Evolutionary conservation across 2,797 vertebrate genomes (phyloP).

Genomic region (Momotus momota): DNA sequence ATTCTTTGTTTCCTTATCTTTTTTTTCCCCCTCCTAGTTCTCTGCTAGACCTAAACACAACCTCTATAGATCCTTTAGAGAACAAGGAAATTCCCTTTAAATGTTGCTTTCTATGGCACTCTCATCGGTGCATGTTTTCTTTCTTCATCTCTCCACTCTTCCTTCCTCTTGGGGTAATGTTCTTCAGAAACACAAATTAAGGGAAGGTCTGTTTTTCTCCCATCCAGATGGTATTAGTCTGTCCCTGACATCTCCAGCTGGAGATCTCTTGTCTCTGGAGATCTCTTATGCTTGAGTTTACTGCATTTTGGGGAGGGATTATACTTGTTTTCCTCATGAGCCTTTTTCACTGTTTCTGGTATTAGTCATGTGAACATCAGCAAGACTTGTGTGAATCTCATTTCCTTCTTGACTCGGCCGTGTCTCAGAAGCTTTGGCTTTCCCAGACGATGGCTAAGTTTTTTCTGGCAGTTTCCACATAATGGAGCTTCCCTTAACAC

Average conservation of each 20-base stretch:
- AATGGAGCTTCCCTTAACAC: background rate
- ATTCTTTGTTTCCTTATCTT: background rate
- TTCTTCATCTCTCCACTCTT: background rate
- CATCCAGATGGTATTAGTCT: background rate
- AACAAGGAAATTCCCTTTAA: background rate
- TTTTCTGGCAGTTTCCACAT: background rate
- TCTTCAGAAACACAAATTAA: background rate
- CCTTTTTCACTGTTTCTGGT: background rate
- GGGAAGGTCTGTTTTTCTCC: background rate
- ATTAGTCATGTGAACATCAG: background rate
- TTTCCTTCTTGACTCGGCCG: background rate
- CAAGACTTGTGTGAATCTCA: background rate
- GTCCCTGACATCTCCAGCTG: background rate
- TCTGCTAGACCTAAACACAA: background rate
- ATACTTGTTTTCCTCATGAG: background rate
- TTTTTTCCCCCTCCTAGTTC: background rate
- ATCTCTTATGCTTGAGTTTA: background rate
- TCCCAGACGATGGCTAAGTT: background rate
- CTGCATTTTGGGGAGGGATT: background rate
- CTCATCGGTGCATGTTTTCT: background rate
- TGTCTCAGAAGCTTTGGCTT: background rate
- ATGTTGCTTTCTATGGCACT: background rate
- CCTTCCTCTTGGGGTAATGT: background rate
- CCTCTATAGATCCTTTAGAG: background rate
- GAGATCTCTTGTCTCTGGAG: background rate